phyloP scores from a whole-genome alignment of 2,797 vertebrate species.

The Chelonia mydas region DNA sequence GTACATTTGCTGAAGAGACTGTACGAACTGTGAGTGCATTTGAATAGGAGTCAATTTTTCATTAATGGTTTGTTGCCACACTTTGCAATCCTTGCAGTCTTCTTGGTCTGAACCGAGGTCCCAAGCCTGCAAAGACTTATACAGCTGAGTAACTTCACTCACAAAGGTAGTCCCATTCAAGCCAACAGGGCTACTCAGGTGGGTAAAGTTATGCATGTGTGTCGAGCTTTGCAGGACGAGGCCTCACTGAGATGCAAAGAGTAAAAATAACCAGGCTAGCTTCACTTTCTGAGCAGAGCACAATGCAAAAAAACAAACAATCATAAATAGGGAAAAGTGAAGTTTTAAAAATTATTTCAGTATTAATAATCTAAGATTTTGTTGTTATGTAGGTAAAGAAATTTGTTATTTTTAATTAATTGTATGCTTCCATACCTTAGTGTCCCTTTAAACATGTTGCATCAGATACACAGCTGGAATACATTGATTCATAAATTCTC shows the following conservation, averaged over 20 bases:
- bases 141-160: background rate
- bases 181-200: background rate
- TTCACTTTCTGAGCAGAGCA: background rate
- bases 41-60: background rate
- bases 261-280: conserved; percentile 2
- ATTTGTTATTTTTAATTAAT: background rate
- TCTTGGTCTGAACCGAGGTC: background rate
- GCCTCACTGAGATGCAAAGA: background rate
- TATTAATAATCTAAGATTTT: background rate
- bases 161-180: background rate
- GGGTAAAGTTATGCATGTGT: background rate
- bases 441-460: background rate
- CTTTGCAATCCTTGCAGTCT: background rate
- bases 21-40: background rate
- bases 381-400: background rate
- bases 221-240: conserved; percentile 11
- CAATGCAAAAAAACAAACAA: conserved; percentile 17
- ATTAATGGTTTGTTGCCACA: background rate
- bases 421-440: background rate
- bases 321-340: background rate
- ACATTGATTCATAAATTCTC: background rate
- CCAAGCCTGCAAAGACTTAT: background rate
- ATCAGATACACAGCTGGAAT: background rate
- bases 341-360: background rate
- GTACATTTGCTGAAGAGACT: background rate